Base-by-base conservation (phyloP, 2,888 invertebrate genomes). In the Eubasilissa splendida region DNA sequence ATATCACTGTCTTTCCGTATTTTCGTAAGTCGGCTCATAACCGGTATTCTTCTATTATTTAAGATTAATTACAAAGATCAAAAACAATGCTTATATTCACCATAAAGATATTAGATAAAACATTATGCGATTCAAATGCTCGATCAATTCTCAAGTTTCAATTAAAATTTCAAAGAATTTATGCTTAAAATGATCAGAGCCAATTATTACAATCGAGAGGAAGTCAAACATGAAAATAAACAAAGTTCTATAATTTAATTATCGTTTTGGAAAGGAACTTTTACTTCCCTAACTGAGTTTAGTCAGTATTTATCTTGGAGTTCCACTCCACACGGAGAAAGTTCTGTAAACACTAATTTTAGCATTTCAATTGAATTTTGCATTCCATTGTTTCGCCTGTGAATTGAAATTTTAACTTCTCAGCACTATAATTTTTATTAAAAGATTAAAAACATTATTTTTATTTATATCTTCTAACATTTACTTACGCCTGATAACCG, bases 231-330 rank as follows among this genome's bases (percentile, higher is more conserved):
- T 77, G 52, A 58, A 77, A 68, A 68, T 77, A 77, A 77, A 77
- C 77, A 77, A 77, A 77, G 77, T 77, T 77, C 42, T 68, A 56
- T 77, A 77, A 77, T 77, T 77, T 68, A 77, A 77, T 77, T 77
- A 77, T 77, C 68, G 68, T 77, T 77, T 70, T 14, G 77, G 56
- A 59, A 66, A 42, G 68, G 56, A 68, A 56, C 50, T 77, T 77
- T 58, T 22, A 42, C 68, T 63, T 50, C 77, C 68, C 59, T 58
- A 58, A 58, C 66, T 77, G 42, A 60, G 68, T 66, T 77, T 52
- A 77, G 52, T 50, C 60, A 66, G 77, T 68, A 68, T 77, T 77
- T 77, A 77, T 77, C 77, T 77, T 68, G 52, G 70, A 77, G 77
- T 68, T 77, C 42, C 70, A 70, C 14, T 33, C 70, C 68, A 14